Conservation (phyloP, 2,113 vertebrate species). For the Gallinago media region DNA sequence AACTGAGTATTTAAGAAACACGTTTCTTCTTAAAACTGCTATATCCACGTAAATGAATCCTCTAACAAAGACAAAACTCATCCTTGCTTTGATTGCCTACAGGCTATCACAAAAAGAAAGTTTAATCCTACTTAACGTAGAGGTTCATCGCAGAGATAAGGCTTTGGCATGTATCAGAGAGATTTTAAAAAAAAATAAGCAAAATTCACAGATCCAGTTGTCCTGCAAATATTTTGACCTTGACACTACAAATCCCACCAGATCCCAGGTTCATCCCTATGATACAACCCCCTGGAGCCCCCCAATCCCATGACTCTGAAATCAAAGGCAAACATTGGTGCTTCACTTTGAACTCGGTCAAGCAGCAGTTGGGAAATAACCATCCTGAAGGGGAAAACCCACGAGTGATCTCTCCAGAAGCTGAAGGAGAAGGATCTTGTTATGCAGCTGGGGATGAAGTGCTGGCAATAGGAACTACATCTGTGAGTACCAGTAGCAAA, state of each 20-base stretch:
- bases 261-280: neutral
- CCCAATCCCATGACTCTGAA: neutral
- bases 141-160: neutral
- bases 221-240: neutral
- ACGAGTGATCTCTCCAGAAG: neutral
- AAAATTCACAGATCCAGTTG: neutral
- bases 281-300: neutral
- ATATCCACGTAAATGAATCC: neutral
- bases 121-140: neutral
- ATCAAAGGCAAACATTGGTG: neutral
- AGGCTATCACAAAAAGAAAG: neutral
- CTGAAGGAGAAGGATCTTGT: neutral
- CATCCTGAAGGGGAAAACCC: neutral
- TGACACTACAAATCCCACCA: neutral
- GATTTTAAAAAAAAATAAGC: neutral
- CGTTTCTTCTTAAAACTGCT: neutral
- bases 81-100: neutral
- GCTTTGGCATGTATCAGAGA: neutral
- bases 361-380: neutral
- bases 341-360: neutral
- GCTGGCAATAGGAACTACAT: neutral
- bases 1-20: neutral
- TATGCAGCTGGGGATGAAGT: neutral
- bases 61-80: neutral
- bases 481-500: neutral